Evolutionary conservation across 92 coral and sea anemone species (phyloP).

Genomic region (Umimayanthus chanpuru): DNA sequence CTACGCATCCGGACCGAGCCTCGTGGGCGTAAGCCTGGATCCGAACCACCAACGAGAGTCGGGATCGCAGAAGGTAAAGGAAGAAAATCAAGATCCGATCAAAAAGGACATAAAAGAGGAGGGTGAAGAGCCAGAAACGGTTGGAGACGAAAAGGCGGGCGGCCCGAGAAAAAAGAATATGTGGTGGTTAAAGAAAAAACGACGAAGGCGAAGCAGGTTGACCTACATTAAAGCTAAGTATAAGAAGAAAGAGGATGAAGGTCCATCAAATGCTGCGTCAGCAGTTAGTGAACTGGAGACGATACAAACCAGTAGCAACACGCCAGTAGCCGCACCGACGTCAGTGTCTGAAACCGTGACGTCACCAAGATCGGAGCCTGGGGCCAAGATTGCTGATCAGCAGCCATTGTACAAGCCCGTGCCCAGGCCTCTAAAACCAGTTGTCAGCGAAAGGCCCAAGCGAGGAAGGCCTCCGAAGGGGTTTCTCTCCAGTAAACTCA

Average conservation of each 20-base stretch:
- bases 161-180: slow-evolving; percentile 70
- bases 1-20: slow-evolving; percentile 9
- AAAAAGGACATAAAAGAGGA: slow-evolving; percentile 43
- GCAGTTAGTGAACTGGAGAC: not conserved
- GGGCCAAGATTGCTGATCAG: slow-evolving; percentile 64
- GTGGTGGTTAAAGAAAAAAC: slow-evolving; percentile 81
- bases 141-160: slow-evolving; percentile 53
- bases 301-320: not conserved
- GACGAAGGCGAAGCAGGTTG: slow-evolving; percentile 80
- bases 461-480: slow-evolving; percentile 85
- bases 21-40: not conserved
- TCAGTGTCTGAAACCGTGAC: slow-evolving; percentile 28
- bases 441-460: slow-evolving; percentile 66
- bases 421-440: slow-evolving; percentile 33
- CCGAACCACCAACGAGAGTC: slow-evolving; percentile 27
- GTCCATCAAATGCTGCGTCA: not conserved
- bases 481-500: slow-evolving; percentile 43
- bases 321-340: not conserved
- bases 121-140: slow-evolving; percentile 41
- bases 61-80: not conserved
- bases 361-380: slow-evolving; percentile 53
- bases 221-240: slow-evolving; percentile 85
- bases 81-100: not conserved
- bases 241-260: slow-evolving; percentile 86
- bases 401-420: slow-evolving; percentile 48